Evolutionary conservation across 2,888 invertebrate genomes (phyloP).

Genomic region (Dastarcus helophoroides): DNA sequence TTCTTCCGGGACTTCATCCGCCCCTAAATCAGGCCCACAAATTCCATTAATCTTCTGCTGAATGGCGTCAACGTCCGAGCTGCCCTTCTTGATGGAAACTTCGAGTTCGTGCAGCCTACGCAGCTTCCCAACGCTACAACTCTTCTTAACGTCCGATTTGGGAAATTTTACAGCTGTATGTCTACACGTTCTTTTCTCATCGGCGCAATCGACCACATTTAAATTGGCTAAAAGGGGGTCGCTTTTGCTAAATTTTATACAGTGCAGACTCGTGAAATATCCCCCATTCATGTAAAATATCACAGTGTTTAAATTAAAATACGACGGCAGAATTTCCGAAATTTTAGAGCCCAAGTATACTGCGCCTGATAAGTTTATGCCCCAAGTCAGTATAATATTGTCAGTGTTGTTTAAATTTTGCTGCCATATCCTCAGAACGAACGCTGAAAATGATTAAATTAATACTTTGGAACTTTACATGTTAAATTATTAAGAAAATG

Average conservation of each 20-base stretch:
- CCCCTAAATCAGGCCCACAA: too few relatives aligned
- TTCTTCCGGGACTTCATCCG: too few relatives aligned
- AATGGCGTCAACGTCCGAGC: conserved; percentile 47
- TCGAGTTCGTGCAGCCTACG: conserved; percentile 57
- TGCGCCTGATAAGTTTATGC: conserved; percentile 74
- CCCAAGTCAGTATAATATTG: conserved; percentile 65
- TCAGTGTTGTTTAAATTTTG: conserved; percentile 23
- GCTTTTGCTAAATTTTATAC: conserved; percentile 32
- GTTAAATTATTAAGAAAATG: too few relatives aligned
- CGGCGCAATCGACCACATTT: conserved; percentile 26
- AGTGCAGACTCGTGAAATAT: conserved; percentile 56
- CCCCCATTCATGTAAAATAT: conserved; percentile 84
- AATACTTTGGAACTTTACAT: too few relatives aligned
- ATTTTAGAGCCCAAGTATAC: conserved; percentile 61
- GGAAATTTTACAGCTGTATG: conserved; percentile 42
- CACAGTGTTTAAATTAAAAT: conserved; percentile 59
- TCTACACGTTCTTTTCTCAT: conserved; percentile 26
- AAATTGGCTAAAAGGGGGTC: conserved; percentile 29
- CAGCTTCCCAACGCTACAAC: conserved; percentile 62
- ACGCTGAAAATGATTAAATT: conserved; percentile 20
- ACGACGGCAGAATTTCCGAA: conserved; percentile 51
- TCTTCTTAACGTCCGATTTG: conserved; percentile 53
- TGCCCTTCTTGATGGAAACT: conserved; percentile 58
- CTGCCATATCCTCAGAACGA: conserved; percentile 42
- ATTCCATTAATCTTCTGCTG: conserved; percentile 33